phyloP scores from a whole-genome alignment of 2,888 invertebrate genomes.

The Nezara viridula region DNA sequence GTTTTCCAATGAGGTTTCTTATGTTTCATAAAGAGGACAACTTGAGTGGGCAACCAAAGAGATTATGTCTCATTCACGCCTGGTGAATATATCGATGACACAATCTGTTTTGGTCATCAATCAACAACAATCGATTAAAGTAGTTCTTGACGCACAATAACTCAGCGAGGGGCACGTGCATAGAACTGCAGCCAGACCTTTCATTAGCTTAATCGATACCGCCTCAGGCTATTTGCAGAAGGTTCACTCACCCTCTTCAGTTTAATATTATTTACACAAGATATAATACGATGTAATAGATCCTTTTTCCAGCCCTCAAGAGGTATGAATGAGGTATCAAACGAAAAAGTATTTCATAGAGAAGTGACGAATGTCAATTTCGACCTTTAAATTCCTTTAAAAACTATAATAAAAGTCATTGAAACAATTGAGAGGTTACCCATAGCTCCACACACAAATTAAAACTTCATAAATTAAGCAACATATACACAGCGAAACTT shows the following conservation, averaged over 20 bases:
- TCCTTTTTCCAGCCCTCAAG: too few species aligned
- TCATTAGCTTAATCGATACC: neutral
- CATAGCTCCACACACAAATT: too few species aligned
- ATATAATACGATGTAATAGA: neutral
- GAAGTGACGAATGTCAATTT: too few species aligned
- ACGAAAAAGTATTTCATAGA: too few species aligned
- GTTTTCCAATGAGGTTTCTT: neutral
- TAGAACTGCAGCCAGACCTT: neutral
- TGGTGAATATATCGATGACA: neutral
- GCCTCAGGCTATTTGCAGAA: constrained; percentile 22
- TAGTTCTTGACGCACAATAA: neutral
- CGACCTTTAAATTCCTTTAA: too few species aligned
- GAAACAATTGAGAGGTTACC: too few species aligned
- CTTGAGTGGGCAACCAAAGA: neutral
- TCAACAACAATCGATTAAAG: neutral
- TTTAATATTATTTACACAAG: neutral
- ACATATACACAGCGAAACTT: too few species aligned
- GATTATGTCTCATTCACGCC: neutral
- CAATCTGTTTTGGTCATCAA: neutral
- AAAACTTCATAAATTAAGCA: too few species aligned
- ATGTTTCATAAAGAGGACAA: neutral
- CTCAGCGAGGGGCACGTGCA: neutral
- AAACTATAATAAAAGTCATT: too few species aligned
- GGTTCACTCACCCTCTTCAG: neutral
- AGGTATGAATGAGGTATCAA: too few species aligned